Evolutionary conservation across 1,140 invertebrate species (phyloP), one percentile per base, ranked within the genome.

Genomic region (Procambarus clarkii): DNA sequence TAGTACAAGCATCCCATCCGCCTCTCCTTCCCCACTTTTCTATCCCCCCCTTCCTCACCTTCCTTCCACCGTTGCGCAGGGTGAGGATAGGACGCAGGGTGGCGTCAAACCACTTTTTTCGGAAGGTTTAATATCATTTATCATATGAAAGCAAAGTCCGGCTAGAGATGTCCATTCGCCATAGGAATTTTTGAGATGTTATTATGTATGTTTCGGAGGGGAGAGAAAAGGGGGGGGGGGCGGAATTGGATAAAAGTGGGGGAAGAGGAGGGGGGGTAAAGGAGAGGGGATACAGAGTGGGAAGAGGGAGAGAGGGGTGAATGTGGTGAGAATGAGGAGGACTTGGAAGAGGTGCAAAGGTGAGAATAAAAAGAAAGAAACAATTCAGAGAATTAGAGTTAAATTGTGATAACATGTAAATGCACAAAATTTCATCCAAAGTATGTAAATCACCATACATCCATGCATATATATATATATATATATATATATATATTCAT

Each of bases 81-180:
- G 8, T 8, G 13, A 13, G 76, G 18, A 46, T 18, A n/a, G 46
- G 46, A 54, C 9, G 18, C 85, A 24, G 85, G 79, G 85, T 87
- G 85, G 50, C 76, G 34, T 45, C 85, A 78, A 79, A 87, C 71
- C 85, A 87, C 54, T 79, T 86, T 86, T 86, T 86, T 60, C 24
- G 3, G 9, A 13, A 46, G 54, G 76, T 87, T 87, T 87, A 87
- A 87, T 79, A 79, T 87, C 71, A 87, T 87, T 87, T 79, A 87
- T 87, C 85, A 87, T 87, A 79, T 87, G 85, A 79, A 60, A 87
- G 85, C 79, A 87, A 87, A 50, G 85, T 21, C 34, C 74, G 79
- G 85, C 50, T 34, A 8, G 85, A 87, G 74, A 13, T 87, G 76
- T 87, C 85, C 85, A 79, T 87, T 87, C 50, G 46, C 44, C n/a